Evolutionary conservation across 1,140 invertebrate genomes (phyloP), one percentile per base, ranked within the genome.

Genomic region (Hestina assimilis): DNA sequence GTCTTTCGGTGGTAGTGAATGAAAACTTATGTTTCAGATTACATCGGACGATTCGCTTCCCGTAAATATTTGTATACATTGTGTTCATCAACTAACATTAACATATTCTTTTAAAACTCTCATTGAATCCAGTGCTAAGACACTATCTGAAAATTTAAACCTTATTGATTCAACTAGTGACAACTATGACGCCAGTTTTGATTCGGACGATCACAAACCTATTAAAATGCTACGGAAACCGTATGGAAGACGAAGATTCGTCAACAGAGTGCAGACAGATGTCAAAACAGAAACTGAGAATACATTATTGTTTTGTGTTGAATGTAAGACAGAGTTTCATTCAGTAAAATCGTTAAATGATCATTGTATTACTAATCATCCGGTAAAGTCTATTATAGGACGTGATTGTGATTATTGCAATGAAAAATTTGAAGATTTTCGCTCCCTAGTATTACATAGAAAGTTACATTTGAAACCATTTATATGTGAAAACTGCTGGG

Each of bases 401-500:
- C 69, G 85, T 47, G 74, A 80, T 55, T 89, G 89, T 67, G 81
- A 88, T 42, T 88, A 87, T 69, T 89, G 89, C 45, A 72, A 83
- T 66, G 83, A 87, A 31, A 87, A 82, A 53, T 89, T 89, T 66
- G 77, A 88, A 11, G 86, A 89, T 63, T 87, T 88, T 29, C 67
- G 79, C 33, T 80, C 83, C 1, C 57, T 89, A 21, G 76, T 89
- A 5, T 46, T 75, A 35, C 89, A 89, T 53, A 78, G 83, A 54
- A 89, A 86, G 42, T 66, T 81, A 21, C 88, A 89, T 55, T 21
- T 86, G 38, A 82, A 72, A 51, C 86, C 85, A 20, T 87, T 70
- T 60, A 58, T 89, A 26, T 89, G 89, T 67, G 75, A 88, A 51
- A 79, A 81, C 20, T 89, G 89, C 23, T 89, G 87, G 87, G 77